Conservation (phyloP, 2,113 vertebrate species). For the Takifugu flavidus region DNA sequence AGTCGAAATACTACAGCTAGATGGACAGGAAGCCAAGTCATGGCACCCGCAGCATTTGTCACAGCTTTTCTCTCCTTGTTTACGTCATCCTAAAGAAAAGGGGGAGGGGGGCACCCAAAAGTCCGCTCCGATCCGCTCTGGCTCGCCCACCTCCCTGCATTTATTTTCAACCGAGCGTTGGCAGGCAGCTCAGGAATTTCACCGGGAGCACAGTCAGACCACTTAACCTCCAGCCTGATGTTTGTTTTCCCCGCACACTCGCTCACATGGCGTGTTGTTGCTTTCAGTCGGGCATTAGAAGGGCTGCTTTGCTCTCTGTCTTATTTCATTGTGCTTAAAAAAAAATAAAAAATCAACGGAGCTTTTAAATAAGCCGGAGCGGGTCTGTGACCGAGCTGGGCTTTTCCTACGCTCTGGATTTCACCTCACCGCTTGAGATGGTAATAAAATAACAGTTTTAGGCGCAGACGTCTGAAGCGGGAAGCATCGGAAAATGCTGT, state of each 20-base stretch:
- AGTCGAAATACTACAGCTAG: too few species aligned
- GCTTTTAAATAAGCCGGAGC: too few species aligned
- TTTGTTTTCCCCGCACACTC: conserved; percentile 57
- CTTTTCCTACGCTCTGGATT: not conserved
- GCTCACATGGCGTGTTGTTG: conserved; percentile 31
- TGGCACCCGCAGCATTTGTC: conserved; percentile 25
- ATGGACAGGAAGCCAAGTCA: too few species aligned
- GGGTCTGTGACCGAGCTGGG: too few species aligned
- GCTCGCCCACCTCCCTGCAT: conserved; percentile 35
- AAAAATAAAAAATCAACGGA: too few species aligned
- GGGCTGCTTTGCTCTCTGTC: conserved; percentile 8
- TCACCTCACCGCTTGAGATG: too few species aligned
- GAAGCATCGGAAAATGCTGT: too few species aligned
- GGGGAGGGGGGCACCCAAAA: conserved; percentile 42
- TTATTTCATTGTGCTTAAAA: too few species aligned
- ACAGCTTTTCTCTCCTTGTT: conserved; percentile 24
- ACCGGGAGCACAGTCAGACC: conserved; percentile 59
- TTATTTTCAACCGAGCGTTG: conserved; percentile 54
- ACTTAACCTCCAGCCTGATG: conserved; percentile 63
- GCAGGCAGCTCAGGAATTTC: conserved; percentile 65
- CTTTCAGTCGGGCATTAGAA: conserved; percentile 18
- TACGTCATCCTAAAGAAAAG: conserved; percentile 27
- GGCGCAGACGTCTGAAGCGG: too few species aligned
- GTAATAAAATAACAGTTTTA: too few species aligned
- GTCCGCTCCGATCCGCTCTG: conserved; percentile 46